These are phyloP conservation scores for Pachyuromys duprasi DNA, from an alignment of 2,797 vertebrate species.

Conservation along the genomic window DNA sequence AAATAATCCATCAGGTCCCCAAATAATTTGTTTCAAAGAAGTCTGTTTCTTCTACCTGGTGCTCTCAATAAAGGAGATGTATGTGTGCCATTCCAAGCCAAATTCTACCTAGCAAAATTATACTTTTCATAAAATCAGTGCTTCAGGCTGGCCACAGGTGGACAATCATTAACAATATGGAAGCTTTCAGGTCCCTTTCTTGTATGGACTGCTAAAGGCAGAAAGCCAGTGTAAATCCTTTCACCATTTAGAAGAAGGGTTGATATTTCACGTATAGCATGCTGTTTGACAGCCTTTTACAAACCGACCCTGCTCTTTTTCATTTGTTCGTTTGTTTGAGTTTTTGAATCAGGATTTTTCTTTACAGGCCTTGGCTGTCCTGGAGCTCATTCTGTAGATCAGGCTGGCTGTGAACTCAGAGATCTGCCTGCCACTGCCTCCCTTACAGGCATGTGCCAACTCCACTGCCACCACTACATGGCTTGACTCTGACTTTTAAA, in stretches of 20 bases:
- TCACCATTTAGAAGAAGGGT: slow-evolving; percentile 87
- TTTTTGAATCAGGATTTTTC: background rate
- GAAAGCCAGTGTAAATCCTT: slow-evolving; percentile 85
- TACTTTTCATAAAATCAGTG: slow-evolving; percentile 88
- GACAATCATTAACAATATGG: slow-evolving; percentile 87
- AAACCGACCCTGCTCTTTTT: background rate
- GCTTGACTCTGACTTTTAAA: background rate
- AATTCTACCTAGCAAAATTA: slow-evolving; percentile 90
- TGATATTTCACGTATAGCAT: slow-evolving; percentile 84
- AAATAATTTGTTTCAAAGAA: slow-evolving; percentile 35
- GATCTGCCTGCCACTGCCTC: background rate
- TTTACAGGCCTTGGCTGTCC: background rate
- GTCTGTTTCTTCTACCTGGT: background rate
- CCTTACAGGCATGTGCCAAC: too few species aligned
- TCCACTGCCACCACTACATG: fast-evolving
- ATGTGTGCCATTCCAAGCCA: background rate
- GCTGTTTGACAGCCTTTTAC: slow-evolving; percentile 87
- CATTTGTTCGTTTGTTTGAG: background rate
- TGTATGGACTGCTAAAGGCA: slow-evolving; percentile 81
- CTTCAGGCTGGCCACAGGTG: slow-evolving; percentile 86
- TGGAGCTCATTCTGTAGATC: background rate
- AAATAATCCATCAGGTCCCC: background rate
- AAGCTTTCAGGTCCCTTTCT: slow-evolving; percentile 85
- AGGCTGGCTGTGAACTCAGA: background rate
- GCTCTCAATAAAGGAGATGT: background rate